These are phyloP conservation scores for Notiomystis cincta DNA, from an alignment of 2,113 vertebrate genomes.

Conservation along the genomic window DNA sequence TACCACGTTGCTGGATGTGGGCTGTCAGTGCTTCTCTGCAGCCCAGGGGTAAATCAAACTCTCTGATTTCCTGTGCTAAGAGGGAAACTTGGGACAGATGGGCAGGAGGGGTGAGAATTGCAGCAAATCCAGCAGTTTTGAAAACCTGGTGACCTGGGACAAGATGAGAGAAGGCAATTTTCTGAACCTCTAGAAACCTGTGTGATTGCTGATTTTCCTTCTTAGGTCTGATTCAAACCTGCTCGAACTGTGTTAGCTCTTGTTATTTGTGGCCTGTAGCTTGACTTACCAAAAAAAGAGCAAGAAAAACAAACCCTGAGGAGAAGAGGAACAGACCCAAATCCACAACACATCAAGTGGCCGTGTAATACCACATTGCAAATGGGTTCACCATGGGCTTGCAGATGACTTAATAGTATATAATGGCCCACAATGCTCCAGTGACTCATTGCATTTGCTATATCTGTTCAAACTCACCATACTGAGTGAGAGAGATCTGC, in stretches of 20 bases:
- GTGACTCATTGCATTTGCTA: constrained; percentile 41
- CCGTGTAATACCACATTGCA: background rate
- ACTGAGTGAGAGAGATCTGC: background rate
- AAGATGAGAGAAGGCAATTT: background rate
- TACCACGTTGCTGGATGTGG: background rate
- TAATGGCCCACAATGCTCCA: background rate
- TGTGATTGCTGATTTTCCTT: background rate
- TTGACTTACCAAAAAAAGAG: background rate
- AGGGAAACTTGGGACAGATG: background rate
- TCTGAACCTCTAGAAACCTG: background rate
- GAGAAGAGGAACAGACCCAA: background rate
- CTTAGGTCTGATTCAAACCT: background rate
- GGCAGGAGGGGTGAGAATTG: background rate
- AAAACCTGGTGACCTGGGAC: background rate
- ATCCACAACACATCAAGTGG: background rate
- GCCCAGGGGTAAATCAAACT: background rate
- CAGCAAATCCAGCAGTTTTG: background rate
- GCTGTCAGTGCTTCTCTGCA: background rate
- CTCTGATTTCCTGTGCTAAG: background rate
- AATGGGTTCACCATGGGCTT: background rate
- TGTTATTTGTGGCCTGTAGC: background rate
- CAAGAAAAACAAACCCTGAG: background rate
- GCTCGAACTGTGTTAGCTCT: background rate
- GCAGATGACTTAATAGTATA: constrained; percentile 19
- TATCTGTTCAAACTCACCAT: constrained; percentile 23